A percentile compares a stretch with the other conserved stretches of the same genome.
Conservation (phyloP, 2,888 invertebrate genomes). For the Cataglyphis rosenhaueri region DNA sequence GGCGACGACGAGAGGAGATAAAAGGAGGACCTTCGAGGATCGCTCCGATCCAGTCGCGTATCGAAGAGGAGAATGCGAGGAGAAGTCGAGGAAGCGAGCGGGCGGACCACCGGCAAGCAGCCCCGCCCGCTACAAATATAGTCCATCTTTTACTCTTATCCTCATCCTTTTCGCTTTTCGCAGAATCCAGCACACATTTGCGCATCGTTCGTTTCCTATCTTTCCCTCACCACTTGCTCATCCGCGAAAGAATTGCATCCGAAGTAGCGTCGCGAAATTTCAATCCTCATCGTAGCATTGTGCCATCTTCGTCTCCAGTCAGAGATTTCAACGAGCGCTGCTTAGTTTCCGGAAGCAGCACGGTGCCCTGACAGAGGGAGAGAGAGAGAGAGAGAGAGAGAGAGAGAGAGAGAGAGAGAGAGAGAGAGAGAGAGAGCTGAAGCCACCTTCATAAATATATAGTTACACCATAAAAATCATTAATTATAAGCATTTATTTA, state of each 20-base stretch:
- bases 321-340: constrained; percentile 53
- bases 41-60: constrained; percentile 55
- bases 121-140: constrained; percentile 80
- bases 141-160: constrained; percentile 57
- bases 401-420: background rate
- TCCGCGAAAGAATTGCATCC: background rate
- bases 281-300: constrained; percentile 7
- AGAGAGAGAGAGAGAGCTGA: background rate
- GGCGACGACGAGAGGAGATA: constrained; percentile 62
- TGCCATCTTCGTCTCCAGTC: background rate
- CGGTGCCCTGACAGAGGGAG: background rate
- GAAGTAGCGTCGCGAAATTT: constrained; percentile 4
- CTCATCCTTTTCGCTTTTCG: constrained; percentile 33
- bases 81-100: constrained; percentile 66
- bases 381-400: background rate
- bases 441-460: background rate
- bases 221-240: background rate
- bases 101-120: constrained; percentile 81
- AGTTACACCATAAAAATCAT: background rate
- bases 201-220: constrained; percentile 13
- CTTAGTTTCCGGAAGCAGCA: constrained; percentile 21
- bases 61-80: constrained; percentile 66
- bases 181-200: background rate
- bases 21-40: constrained; percentile 62
- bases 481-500: background rate